A percentile compares a stretch with the other conserved stretches of the same genome.
phyloP scores from a whole-genome alignment of 1,140 invertebrate genomes.

The Ooceraea biroi region DNA sequence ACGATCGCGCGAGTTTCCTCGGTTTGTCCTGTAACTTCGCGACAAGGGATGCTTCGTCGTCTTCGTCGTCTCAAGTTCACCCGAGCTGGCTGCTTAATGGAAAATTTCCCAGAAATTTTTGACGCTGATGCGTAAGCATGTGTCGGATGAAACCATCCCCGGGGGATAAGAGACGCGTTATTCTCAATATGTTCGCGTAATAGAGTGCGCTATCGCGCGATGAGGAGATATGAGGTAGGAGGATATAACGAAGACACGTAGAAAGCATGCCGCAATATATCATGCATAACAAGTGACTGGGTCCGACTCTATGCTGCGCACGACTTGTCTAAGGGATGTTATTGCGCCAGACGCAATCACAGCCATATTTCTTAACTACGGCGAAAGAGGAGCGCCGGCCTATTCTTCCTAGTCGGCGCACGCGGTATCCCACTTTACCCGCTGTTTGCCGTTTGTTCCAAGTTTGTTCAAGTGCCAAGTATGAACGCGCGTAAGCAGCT shows the following conservation, averaged over 20 bases:
- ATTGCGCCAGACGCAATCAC: slow-evolving; percentile 71
- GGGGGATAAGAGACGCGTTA: slow-evolving; percentile 64
- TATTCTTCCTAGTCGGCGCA: neutral
- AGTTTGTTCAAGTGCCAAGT: too few species aligned
- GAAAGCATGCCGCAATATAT: slow-evolving; percentile 75
- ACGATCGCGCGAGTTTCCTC: slow-evolving; percentile 1
- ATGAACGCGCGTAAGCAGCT: neutral
- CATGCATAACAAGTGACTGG: slow-evolving; percentile 77
- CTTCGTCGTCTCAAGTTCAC: neutral
- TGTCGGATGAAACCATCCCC: too few species aligned
- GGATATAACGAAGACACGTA: slow-evolving; percentile 77
- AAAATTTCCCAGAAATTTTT: slow-evolving; percentile 1
- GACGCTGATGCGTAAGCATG: neutral
- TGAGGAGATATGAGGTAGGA: slow-evolving; percentile 73
- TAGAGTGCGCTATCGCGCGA: slow-evolving; percentile 66
- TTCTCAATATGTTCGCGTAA: slow-evolving; percentile 71
- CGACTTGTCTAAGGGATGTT: slow-evolving; percentile 74
- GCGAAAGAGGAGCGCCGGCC: slow-evolving; percentile 35
- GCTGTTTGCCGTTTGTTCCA: too few species aligned
- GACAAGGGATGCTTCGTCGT: too few species aligned
- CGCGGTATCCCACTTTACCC: neutral
- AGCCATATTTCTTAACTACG: slow-evolving; percentile 73
- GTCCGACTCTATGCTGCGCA: slow-evolving; percentile 68
- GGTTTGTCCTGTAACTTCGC: neutral
- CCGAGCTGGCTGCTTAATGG: neutral